Base-by-base conservation (phyloP, 2,113 vertebrate genomes). In the Numenius arquata region DNA sequence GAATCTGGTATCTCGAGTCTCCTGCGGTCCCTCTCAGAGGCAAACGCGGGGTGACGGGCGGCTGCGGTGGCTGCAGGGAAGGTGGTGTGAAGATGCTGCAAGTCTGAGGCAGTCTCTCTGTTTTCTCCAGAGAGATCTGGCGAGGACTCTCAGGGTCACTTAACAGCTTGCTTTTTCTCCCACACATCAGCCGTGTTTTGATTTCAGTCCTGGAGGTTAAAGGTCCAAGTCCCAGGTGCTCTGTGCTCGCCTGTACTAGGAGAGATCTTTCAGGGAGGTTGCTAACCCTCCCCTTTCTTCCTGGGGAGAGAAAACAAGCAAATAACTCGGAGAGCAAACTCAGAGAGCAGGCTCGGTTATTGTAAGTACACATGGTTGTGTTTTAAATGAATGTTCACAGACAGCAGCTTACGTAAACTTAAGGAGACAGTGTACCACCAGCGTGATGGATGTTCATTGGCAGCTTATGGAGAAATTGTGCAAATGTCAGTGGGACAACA, bases 401-500 rank as follows among this genome's bases (percentile, higher is more conserved):
- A 7, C 77, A 89, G 68, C 40, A 65, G 76, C 73, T 92, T 93
- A 66, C 89, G 59, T 65, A 61, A 72, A 91, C 56, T 61, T 82
- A 11, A 58, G 94, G 66, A 92, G 94, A 85, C 80, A 58, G 91
- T 17, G 62, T 88, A 75, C 85, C 0, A 0, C 73, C 55, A 36
- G 70, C 1, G 0, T 79, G 95, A 93, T 2, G 77, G 89, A 87
- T 95, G 79, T 68, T 90, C 89, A 32, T 30, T 95, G 95, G 86
- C 92, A 93, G 89, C 83, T 90, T 55, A 26, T 48, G 89, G 89
- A 90, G 91, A 30, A 56, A 27, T 67, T 8, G 32, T 91, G 87
- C 89, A 92, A 84, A 89, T 90, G 90, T 74, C 93, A 88, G 56
- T 58, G 96, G 86, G 73, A 91, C 67, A 74, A 38, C 72, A 48